Evolutionary conservation across 1,140 invertebrate species (phyloP).

Genomic region (Heliconius congener): DNA sequence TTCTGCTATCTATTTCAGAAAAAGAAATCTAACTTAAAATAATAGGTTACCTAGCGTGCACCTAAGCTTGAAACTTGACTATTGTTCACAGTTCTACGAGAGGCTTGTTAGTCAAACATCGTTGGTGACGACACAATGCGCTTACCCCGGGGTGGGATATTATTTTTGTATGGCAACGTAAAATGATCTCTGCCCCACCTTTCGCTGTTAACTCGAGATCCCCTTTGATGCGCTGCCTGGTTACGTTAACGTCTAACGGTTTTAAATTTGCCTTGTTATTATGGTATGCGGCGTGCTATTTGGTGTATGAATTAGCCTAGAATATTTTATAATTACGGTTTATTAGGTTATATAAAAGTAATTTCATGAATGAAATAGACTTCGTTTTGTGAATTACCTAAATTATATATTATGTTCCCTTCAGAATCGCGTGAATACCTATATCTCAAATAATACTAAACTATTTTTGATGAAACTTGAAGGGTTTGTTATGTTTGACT

Average conservation of each 20-base stretch:
- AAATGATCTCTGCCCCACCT: slow-evolving; percentile 71
- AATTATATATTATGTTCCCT: too few species aligned
- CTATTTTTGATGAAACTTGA: too few species aligned
- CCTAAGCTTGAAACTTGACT: slow-evolving; percentile 16
- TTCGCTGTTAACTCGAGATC: slow-evolving; percentile 74
- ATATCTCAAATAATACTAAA: too few species aligned
- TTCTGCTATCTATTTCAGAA: too few species aligned
- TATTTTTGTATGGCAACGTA: slow-evolving; percentile 69
- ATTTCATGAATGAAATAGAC: too few species aligned
- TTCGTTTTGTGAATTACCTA: too few species aligned
- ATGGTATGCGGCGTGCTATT: slow-evolving; percentile 35
- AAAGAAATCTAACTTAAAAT: background rate
- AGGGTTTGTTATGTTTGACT: too few species aligned
- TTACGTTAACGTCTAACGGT: slow-evolving; percentile 68
- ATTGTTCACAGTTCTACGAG: slow-evolving; percentile 31
- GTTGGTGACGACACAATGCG: slow-evolving; percentile 56
- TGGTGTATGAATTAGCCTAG: slow-evolving; percentile 16
- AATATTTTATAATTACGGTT: background rate
- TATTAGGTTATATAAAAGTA: background rate
- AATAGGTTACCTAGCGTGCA: slow-evolving; percentile 8
- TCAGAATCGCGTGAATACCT: too few species aligned
- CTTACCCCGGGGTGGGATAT: slow-evolving; percentile 53
- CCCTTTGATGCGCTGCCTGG: slow-evolving; percentile 69
- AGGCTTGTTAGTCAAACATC: slow-evolving; percentile 53
- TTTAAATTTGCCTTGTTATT: slow-evolving; percentile 71